Evolutionary conservation across 2,888 invertebrate species (phyloP).

Genomic region (Podotricha telesiphe): DNA sequence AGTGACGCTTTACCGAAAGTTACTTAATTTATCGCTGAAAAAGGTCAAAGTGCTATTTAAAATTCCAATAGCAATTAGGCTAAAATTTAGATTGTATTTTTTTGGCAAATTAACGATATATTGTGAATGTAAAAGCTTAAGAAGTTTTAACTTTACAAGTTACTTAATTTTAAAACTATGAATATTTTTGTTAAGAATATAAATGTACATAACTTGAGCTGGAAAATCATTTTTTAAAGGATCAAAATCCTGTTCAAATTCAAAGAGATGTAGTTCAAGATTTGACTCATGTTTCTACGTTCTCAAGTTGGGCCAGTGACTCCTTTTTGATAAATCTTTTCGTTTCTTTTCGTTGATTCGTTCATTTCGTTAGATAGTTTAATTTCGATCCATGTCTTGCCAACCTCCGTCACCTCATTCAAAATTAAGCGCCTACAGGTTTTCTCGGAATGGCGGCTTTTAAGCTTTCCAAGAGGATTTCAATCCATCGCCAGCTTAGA

Average conservation of each 20-base stretch:
- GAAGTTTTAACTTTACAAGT: too few species aligned
- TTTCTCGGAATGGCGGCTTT: not conserved
- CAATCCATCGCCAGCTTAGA: slow-evolving; percentile 8
- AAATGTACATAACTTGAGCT: too few species aligned
- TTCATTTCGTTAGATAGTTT: too few species aligned
- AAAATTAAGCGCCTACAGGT: not conserved
- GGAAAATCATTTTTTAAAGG: too few species aligned
- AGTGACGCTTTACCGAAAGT: slow-evolving; percentile 24
- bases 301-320: not conserved
- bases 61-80: slow-evolving; percentile 17
- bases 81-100: slow-evolving; percentile 3
- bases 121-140: not conserved
- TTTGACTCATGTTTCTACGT: not conserved
- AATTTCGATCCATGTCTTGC: not conserved
- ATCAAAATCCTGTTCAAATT: too few species aligned
- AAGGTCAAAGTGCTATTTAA: slow-evolving; percentile 29
- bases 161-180: too few species aligned
- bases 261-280: too few species aligned
- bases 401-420: not conserved
- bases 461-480: not conserved
- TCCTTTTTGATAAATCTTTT: too few species aligned
- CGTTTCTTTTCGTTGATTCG: too few species aligned
- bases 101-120: not conserved
- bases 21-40: slow-evolving; percentile 23
- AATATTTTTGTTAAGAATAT: too few species aligned